A percentile compares a stretch with the other conserved stretches of the same genome.
Conservation (phyloP, 2,113 vertebrate species). For the Varanus salvator region DNA sequence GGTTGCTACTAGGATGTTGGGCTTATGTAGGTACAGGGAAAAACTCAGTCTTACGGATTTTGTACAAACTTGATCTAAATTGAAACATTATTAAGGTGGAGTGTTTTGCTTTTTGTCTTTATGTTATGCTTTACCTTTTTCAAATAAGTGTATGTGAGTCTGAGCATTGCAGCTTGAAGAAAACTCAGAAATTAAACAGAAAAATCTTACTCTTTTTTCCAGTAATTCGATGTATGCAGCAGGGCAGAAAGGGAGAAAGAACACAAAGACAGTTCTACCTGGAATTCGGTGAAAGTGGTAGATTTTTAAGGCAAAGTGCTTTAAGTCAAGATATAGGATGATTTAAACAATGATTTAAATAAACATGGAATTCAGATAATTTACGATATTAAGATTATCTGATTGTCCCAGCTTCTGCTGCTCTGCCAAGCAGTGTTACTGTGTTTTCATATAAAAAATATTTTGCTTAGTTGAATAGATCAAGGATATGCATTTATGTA, state of each 20-base stretch:
- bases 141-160: background rate
- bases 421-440: no score
- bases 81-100: background rate
- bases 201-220: background rate
- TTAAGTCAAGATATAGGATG: background rate
- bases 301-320: background rate
- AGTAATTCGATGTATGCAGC: background rate
- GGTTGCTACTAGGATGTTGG: background rate
- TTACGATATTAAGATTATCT: background rate
- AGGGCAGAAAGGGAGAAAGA: background rate
- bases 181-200: background rate
- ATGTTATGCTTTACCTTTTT: background rate
- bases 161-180: background rate
- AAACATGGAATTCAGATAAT: background rate
- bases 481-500: background rate
- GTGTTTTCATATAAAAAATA: background rate
- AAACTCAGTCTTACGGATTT: background rate
- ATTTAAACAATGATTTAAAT: background rate
- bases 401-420: background rate
- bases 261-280: background rate
- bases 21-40: background rate
- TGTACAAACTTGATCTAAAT: background rate
- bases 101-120: no score
- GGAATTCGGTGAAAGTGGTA: background rate
- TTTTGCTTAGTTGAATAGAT: background rate